phyloP scores from a whole-genome alignment of 2,113 vertebrate genomes.

The Notechis scutatus region DNA sequence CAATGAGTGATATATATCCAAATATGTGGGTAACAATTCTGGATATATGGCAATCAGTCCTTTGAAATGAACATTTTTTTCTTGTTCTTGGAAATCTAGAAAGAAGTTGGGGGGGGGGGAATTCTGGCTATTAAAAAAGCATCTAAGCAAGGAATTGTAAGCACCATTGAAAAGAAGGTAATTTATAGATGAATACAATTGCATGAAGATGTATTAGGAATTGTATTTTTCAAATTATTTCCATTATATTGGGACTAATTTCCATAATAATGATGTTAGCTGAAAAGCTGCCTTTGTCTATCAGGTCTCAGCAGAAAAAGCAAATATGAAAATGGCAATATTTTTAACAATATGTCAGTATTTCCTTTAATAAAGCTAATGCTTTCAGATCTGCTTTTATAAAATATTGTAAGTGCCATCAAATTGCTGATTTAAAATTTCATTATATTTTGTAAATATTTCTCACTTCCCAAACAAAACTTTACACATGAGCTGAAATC shows the following conservation, averaged over 20 bases:
- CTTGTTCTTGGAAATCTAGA: conserved; percentile 51
- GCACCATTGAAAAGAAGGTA: conserved; percentile 54
- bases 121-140: conserved; percentile 55
- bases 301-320: conserved; percentile 77
- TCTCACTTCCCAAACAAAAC: conserved; percentile 73
- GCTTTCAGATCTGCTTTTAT: conserved; percentile 75
- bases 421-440: conserved; percentile 77
- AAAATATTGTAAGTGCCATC: conserved; percentile 79
- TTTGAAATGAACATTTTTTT: not conserved
- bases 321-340: conserved; percentile 77
- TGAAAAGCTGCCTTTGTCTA: conserved; percentile 74
- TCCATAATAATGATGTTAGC: conserved; percentile 81
- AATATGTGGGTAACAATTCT: not conserved
- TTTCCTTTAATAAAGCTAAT: conserved; percentile 78
- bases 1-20: not conserved
- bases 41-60: no score
- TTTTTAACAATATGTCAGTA: conserved; percentile 69
- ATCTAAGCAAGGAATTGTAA: conserved; percentile 46
- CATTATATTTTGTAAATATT: conserved; percentile 79
- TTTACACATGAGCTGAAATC: conserved; percentile 67
- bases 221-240: conserved; percentile 77
- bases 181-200: conserved; percentile 76
- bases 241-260: conserved; percentile 72
- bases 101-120: conserved; percentile 37
- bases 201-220: conserved; percentile 75